phyloP scores from a whole-genome alignment of 2,797 vertebrate species.

The Diglossa cyanea region DNA sequence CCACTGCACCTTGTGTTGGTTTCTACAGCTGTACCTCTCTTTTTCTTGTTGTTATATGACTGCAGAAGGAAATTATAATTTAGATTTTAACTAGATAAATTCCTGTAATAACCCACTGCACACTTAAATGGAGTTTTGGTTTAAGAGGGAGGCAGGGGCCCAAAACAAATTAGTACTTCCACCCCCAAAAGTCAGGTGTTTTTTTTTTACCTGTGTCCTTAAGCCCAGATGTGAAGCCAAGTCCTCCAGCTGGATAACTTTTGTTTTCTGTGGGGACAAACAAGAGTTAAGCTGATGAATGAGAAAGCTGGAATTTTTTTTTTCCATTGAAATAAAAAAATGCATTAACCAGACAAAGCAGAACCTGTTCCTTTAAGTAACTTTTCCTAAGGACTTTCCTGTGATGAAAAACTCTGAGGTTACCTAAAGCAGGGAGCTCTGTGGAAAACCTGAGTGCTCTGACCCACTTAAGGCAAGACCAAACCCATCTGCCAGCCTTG shows the following conservation, averaged over 20 bases:
- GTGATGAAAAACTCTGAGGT: background rate
- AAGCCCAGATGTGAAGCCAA: slow-evolving; percentile 92
- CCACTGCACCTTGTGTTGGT: background rate
- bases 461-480: background rate
- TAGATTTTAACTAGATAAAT: background rate
- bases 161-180: background rate
- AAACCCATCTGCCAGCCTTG: background rate
- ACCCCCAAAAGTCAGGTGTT: background rate
- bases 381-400: background rate
- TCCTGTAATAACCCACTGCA: background rate
- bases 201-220: slow-evolving; percentile 85
- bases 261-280: slow-evolving; percentile 78
- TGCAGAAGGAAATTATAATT: background rate
- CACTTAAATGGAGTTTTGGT: background rate
- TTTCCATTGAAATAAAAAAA: background rate
- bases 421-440: background rate
- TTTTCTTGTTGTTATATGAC: background rate
- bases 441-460: background rate
- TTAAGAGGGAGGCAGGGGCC: background rate
- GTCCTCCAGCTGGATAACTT: slow-evolving; percentile 94
- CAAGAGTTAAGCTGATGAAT: background rate
- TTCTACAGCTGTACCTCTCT: background rate
- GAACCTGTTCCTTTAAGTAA: background rate
- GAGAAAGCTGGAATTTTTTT: background rate
- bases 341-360: background rate